Evolutionary conservation across 2,888 invertebrate species (phyloP).

Genomic region (Temnothorax unifasciatus): DNA sequence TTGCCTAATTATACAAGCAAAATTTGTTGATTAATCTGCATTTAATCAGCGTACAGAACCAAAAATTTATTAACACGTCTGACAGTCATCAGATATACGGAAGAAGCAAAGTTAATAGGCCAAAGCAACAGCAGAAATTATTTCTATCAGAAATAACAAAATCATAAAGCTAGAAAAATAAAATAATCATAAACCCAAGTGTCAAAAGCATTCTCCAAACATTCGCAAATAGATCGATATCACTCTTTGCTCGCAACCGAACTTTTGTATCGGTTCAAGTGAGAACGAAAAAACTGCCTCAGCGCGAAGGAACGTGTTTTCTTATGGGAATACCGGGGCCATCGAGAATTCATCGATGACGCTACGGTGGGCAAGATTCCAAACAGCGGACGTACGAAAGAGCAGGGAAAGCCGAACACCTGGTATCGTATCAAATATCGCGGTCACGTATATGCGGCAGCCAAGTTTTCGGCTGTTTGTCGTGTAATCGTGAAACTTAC

Average conservation of each 20-base stretch:
- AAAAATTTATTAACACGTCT: background rate
- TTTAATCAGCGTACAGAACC: background rate
- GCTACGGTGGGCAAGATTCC: background rate
- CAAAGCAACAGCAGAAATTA: background rate
- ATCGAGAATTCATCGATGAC: constrained; percentile 33
- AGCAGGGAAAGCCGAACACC: constrained; percentile 69
- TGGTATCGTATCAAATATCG: constrained; percentile 76
- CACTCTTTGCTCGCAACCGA: background rate
- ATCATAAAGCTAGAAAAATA: constrained; percentile 7
- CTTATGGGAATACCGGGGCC: background rate
- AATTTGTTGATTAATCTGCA: background rate
- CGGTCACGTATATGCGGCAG: constrained; percentile 73
- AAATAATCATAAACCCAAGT: background rate
- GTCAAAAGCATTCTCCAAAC: background rate
- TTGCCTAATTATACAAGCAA: background rate
- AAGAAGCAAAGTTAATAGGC: background rate
- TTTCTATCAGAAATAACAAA: background rate
- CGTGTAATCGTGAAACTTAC: constrained; percentile 77
- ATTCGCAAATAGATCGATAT: background rate
- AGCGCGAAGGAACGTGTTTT: background rate
- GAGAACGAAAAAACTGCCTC: background rate
- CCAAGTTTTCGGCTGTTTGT: constrained; percentile 73
- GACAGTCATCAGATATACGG: background rate
- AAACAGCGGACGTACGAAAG: constrained; percentile 51
- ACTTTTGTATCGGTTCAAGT: background rate